phyloP scores from a whole-genome alignment of 2,888 invertebrate genomes.

The Linnaemya tessellans region DNA sequence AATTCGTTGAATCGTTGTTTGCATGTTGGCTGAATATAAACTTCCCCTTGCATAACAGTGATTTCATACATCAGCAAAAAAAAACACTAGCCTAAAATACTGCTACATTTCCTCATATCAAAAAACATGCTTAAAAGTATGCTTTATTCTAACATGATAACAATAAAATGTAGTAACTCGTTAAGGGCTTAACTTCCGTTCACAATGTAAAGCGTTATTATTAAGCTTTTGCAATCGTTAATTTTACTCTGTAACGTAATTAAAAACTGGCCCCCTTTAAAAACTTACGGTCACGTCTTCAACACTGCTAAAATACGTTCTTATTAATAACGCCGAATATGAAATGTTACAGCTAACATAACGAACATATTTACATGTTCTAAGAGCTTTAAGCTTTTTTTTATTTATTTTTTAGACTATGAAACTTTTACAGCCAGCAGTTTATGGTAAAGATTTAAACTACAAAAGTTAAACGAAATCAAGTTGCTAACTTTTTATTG shows the following conservation, averaged over 20 bases:
- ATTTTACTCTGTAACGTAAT: neutral
- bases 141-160: no score
- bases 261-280: neutral
- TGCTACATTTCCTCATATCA: neutral
- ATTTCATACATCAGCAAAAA: neutral
- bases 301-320: neutral
- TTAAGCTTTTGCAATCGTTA: neutral
- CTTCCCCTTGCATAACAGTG: slow-evolving; percentile 6
- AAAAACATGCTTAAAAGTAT: neutral
- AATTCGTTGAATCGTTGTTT: no score
- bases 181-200: neutral
- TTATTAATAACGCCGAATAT: neutral
- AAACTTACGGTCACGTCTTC: neutral
- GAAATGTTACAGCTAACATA: slow-evolving; percentile 1
- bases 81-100: slow-evolving; percentile 23
- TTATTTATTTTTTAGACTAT: neutral
- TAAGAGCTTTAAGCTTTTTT: neutral
- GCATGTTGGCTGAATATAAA: slow-evolving; percentile 8
- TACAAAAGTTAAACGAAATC: neutral
- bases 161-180: neutral
- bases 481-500: neutral
- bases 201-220: neutral
- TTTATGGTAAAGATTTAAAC: neutral
- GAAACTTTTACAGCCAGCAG: neutral
- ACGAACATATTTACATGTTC: neutral